Evolutionary conservation across 2,888 invertebrate species (phyloP).

Genomic region (Zygothrica quintamaculata): DNA sequence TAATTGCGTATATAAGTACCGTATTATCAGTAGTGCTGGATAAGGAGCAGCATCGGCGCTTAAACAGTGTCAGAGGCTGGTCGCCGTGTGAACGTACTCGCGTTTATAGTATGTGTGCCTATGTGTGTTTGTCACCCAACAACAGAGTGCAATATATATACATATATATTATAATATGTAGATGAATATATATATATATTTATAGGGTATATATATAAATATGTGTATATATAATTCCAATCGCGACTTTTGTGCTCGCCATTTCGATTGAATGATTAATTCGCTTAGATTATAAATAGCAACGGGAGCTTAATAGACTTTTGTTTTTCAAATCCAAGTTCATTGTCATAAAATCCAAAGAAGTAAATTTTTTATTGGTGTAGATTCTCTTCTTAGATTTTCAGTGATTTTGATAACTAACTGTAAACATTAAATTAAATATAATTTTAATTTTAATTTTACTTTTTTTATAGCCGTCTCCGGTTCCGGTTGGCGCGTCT

Average conservation of each 20-base stretch:
- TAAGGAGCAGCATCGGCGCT: constrained; percentile 25
- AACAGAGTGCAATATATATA: constrained; percentile 37
- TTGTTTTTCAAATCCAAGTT: constrained; percentile 58
- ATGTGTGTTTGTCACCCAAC: constrained; percentile 38
- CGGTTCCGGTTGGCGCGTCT: too few relatives aligned
- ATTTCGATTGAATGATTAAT: constrained; percentile 53
- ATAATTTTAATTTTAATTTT: background rate
- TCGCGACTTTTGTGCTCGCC: constrained; percentile 49
- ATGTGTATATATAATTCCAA: constrained; percentile 37
- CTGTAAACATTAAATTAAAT: background rate
- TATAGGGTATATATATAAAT: constrained; percentile 14
- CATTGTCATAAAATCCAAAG: constrained; percentile 51
- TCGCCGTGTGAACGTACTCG: constrained; percentile 57
- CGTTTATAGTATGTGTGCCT: constrained; percentile 13
- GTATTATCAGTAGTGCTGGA: constrained; percentile 52
- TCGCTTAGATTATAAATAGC: constrained; percentile 53
- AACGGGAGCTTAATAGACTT: constrained; percentile 16
- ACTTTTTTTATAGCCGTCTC: background rate
- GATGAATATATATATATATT: constrained; percentile 12
- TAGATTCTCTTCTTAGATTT: too few relatives aligned
- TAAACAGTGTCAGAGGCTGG: constrained; percentile 41
- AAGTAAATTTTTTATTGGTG: too few relatives aligned
- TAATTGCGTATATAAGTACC: constrained; percentile 1
- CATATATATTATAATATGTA: constrained; percentile 5
- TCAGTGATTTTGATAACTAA: background rate